These are phyloP conservation scores for Lepus europaeus DNA, from an alignment of 2,113 vertebrate genomes.

Conservation along the genomic window DNA sequence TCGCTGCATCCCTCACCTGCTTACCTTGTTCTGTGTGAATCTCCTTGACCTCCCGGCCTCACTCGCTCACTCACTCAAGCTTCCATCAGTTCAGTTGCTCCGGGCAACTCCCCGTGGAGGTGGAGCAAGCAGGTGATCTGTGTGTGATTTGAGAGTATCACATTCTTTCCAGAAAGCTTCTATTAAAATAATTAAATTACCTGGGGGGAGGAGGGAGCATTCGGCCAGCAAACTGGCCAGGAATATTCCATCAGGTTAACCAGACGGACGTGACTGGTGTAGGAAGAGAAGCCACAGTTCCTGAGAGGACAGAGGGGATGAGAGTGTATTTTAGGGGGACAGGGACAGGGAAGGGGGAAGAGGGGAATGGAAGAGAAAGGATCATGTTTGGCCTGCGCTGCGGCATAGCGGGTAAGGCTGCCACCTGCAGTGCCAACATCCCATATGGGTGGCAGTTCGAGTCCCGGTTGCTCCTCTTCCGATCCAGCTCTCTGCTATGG, in stretches of 20 bases:
- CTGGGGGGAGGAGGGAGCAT: neutral
- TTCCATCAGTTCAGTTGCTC: neutral
- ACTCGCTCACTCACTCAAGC: neutral
- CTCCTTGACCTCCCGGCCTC: neutral
- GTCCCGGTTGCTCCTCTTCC: too few species aligned
- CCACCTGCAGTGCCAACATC: too few species aligned
- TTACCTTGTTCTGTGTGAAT: neutral
- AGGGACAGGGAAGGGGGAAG: too few species aligned
- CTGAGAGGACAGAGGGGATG: neutral
- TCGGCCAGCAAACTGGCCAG: neutral
- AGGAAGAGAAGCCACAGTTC: neutral
- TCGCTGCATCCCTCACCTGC: neutral
- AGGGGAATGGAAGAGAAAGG: neutral
- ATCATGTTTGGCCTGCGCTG: too few species aligned
- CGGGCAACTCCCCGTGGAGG: constrained; percentile 3
- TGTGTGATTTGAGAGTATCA: neutral
- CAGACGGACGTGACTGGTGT: neutral
- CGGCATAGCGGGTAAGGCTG: too few species aligned
- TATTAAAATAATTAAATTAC: constrained; percentile 34
- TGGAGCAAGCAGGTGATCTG: neutral
- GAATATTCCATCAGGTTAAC: neutral
- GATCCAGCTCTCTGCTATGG: too few species aligned
- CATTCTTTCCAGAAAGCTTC: constrained; percentile 35
- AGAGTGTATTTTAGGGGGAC: neutral
- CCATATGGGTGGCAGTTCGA: too few species aligned